A percentile compares a stretch with the other conserved stretches of the same genome.
Evolutionary conservation across 1,140 invertebrate species (phyloP).

Genomic region (Heliothis subflexa): DNA sequence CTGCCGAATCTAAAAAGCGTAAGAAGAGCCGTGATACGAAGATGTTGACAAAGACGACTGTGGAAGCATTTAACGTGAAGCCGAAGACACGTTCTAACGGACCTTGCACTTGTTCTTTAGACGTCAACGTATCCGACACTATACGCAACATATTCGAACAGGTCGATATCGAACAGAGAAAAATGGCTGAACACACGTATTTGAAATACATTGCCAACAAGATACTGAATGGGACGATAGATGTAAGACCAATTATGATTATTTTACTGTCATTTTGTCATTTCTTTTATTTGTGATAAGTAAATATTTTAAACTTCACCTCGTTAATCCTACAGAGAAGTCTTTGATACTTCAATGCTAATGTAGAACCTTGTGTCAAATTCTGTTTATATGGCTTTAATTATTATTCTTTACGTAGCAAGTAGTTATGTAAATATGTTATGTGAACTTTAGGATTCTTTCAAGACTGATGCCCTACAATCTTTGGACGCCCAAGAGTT

Average conservation of each 20-base stretch:
- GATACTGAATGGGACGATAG: constrained; percentile 68
- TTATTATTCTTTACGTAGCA: not conserved
- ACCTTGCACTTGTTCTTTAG: constrained; percentile 76
- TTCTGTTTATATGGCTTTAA: too few species aligned
- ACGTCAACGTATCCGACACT: constrained; percentile 76
- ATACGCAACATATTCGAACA: constrained; percentile 81
- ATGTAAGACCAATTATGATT: constrained; percentile 59
- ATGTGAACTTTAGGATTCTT: not conserved
- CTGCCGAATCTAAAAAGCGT: constrained; percentile 61
- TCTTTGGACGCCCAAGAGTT: constrained; percentile 72
- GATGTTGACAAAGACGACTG: constrained; percentile 72
- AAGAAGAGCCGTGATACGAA: constrained; percentile 63
- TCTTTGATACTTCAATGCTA: too few species aligned
- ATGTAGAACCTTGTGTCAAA: too few species aligned
- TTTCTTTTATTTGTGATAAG: not conserved
- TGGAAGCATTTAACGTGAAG: constrained; percentile 75
- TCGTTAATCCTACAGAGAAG: too few species aligned
- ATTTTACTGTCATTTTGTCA: not conserved
- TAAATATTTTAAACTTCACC: too few species aligned
- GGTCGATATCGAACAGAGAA: constrained; percentile 76
- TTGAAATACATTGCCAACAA: constrained; percentile 78
- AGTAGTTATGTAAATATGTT: not conserved
- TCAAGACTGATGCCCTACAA: constrained; percentile 52
- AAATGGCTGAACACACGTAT: constrained; percentile 74
- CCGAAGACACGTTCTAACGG: constrained; percentile 65